Conservation (phyloP, 2,888 invertebrate species). For the Melinaea marsaeus region DNA sequence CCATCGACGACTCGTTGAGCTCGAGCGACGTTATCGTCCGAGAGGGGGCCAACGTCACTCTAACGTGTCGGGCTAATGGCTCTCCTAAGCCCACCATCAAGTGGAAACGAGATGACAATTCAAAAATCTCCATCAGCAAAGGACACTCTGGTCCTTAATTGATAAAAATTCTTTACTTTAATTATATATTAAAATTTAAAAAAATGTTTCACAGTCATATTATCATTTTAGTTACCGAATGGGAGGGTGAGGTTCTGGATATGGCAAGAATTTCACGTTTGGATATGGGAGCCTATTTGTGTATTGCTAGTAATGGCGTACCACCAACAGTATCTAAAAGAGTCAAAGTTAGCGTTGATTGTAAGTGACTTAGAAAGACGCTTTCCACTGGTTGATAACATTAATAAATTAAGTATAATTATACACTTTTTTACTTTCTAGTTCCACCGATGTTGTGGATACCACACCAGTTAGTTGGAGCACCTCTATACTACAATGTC, state of each 20-base stretch:
- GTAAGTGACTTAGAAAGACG: slow-evolving; percentile 80
- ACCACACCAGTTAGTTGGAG: slow-evolving; percentile 92
- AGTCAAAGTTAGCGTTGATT: slow-evolving; percentile 95
- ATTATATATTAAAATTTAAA: slow-evolving; percentile 11
- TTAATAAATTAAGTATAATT: neutral
- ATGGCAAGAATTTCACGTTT: slow-evolving; percentile 90
- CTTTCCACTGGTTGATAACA: neutral
- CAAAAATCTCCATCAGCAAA: slow-evolving; percentile 91
- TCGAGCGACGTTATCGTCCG: slow-evolving; percentile 94
- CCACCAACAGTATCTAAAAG: slow-evolving; percentile 94
- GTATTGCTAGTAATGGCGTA: slow-evolving; percentile 93
- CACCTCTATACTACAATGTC: slow-evolving; percentile 88
- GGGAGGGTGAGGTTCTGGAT: slow-evolving; percentile 90
- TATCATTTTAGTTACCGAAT: slow-evolving; percentile 83
- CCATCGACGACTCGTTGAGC: slow-evolving; percentile 93
- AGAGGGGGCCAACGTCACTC: slow-evolving; percentile 92
- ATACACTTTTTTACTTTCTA: slow-evolving; percentile 59
- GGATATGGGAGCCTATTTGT: slow-evolving; percentile 95
- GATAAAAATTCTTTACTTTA: slow-evolving; percentile 10
- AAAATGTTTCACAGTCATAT: slow-evolving; percentile 31
- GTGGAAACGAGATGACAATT: slow-evolving; percentile 94
- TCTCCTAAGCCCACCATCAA: slow-evolving; percentile 92
- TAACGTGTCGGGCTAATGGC: slow-evolving; percentile 93
- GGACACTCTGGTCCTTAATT: slow-evolving; percentile 81
- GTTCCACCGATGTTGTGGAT: slow-evolving; percentile 96